phyloP scores from a whole-genome alignment of 2,888 invertebrate species.

The Mimumesa dahlbomi region DNA sequence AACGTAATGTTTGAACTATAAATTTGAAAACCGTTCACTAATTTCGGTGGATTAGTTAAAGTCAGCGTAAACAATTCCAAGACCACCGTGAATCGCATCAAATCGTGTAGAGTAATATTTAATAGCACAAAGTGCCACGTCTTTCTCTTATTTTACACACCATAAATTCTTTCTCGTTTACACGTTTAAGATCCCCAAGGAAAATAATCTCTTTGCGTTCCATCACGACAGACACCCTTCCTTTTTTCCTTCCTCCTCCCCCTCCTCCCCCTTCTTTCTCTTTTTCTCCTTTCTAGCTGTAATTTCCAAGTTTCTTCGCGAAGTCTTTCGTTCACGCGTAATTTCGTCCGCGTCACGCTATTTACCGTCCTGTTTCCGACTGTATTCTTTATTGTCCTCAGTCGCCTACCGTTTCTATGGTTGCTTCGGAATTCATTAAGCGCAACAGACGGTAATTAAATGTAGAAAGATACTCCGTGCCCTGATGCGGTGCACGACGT shows the following conservation, averaged over 20 bases:
- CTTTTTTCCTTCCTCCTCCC: background rate
- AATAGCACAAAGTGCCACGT: background rate
- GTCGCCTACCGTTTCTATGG: background rate
- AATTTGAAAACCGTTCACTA: too few relatives aligned
- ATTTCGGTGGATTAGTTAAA: too few relatives aligned
- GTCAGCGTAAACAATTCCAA: too few relatives aligned
- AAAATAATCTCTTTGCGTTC: background rate
- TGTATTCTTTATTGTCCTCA: background rate
- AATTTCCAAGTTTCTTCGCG: constrained; percentile 13
- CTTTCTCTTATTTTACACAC: constrained; percentile 4
- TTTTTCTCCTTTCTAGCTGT: constrained; percentile 6
- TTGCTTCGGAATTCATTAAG: background rate
- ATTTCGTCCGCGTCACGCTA: constrained; percentile 10
- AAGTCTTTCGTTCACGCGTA: constrained; percentile 23
- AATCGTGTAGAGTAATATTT: too few relatives aligned
- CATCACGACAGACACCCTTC: constrained; percentile 1
- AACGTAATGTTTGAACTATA: too few relatives aligned
- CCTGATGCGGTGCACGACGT: too few relatives aligned
- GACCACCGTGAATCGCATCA: too few relatives aligned
- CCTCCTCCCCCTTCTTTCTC: background rate
- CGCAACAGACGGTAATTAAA: background rate
- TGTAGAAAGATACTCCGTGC: background rate
- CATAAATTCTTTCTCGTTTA: constrained; percentile 7
- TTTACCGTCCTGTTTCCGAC: constrained; percentile 10
- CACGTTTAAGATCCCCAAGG: constrained; percentile 6